Evolutionary conservation across 2,113 vertebrate genomes (phyloP).

Genomic region (Poeciliopsis occidentalis): DNA sequence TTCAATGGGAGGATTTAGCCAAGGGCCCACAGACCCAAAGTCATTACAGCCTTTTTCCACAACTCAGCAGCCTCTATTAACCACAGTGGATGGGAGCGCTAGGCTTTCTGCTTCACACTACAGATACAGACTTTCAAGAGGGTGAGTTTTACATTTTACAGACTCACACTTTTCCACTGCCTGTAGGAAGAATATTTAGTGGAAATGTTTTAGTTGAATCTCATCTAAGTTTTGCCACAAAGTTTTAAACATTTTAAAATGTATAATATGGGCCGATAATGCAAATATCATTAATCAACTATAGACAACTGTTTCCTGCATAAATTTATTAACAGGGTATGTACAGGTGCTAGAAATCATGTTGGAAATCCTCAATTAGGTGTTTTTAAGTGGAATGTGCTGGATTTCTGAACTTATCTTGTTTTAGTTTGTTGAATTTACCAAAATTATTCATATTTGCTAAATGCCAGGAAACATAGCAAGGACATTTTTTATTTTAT

Average conservation of each 20-base stretch:
- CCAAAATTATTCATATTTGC: too few species aligned
- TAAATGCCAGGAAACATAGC: too few species aligned
- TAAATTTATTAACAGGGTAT: too few species aligned
- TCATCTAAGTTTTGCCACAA: not conserved
- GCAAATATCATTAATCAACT: not conserved
- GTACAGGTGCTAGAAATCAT: too few species aligned
- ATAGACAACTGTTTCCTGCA: not conserved
- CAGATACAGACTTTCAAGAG: constrained; percentile 28
- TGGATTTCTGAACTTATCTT: too few species aligned
- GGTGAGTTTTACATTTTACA: constrained; percentile 15
- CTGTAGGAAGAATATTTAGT: not conserved
- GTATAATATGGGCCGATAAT: not conserved
- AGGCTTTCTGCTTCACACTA: constrained; percentile 26
- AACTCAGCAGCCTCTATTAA: constrained; percentile 60
- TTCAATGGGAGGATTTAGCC: constrained; percentile 51
- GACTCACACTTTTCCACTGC: not conserved
- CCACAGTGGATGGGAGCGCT: constrained; percentile 30
- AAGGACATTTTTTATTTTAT: too few species aligned
- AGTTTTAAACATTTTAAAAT: not conserved
- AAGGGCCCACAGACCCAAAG: constrained; percentile 48
- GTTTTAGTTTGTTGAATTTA: too few species aligned
- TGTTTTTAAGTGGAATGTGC: too few species aligned
- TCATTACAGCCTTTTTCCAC: constrained; percentile 63
- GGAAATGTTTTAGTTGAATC: not conserved
- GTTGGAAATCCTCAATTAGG: too few species aligned